Conservation (phyloP, 2,113 vertebrate species). For the Chionodraco myersi region DNA sequence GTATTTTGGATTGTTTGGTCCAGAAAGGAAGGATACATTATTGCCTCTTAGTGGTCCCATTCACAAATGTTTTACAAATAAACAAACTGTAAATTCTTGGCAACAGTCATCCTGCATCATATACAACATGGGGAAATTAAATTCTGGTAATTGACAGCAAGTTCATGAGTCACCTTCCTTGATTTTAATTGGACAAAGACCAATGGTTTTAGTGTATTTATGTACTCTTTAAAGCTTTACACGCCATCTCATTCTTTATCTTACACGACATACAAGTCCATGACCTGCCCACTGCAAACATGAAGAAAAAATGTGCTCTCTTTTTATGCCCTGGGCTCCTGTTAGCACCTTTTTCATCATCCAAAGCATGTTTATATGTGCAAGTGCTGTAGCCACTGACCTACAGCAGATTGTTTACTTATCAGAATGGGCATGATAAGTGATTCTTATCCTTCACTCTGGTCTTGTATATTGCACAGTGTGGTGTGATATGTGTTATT, state of each 20-base stretch:
- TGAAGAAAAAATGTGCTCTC: not conserved
- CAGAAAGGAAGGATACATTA: not conserved
- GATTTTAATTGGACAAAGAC: not conserved
- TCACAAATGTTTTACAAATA: not conserved
- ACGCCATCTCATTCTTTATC: not conserved
- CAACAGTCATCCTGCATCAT: not conserved
- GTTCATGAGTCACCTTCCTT: not conserved
- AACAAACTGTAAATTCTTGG: not conserved
- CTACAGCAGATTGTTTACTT: slow-evolving; percentile 72
- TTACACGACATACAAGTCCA: slow-evolving; percentile 5
- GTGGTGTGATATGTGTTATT: slow-evolving; percentile 53
- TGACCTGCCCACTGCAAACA: not conserved
- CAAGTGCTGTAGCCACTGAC: slow-evolving; percentile 65
- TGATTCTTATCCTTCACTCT: slow-evolving; percentile 60
- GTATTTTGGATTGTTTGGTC: not conserved
- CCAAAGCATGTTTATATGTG: slow-evolving; percentile 70
- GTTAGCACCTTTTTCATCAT: slow-evolving; percentile 81
- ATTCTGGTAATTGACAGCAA: not conserved
- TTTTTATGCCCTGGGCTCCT: slow-evolving; percentile 31
- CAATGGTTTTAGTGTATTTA: not conserved
- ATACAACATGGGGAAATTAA: not conserved
- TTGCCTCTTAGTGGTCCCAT: not conserved
- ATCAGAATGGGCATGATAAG: slow-evolving; percentile 56
- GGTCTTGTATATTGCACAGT: slow-evolving; percentile 41
- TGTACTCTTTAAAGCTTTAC: not conserved